These are phyloP conservation scores for Myiopsitta monachus DNA, from an alignment of 2,113 vertebrate genomes.

Conservation along the genomic window DNA sequence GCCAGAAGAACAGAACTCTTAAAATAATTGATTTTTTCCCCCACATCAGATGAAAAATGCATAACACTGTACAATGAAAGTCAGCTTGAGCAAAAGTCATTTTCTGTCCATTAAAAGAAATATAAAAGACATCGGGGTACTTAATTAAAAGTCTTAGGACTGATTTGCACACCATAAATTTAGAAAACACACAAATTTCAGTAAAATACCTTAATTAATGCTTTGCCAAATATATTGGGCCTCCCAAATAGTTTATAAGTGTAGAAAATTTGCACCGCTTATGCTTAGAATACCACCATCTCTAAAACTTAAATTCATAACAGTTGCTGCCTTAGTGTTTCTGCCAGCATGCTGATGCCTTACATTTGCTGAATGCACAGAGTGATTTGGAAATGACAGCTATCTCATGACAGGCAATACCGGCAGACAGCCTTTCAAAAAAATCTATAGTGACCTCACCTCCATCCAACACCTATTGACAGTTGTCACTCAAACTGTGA, in stretches of 20 bases:
- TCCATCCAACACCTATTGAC: constrained; percentile 77
- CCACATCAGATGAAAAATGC: constrained; percentile 74
- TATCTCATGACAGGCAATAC: constrained; percentile 73
- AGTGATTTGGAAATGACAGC: constrained; percentile 77
- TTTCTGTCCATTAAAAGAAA: constrained; percentile 76
- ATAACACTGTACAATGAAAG: constrained; percentile 67
- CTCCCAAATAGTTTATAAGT: constrained; percentile 17
- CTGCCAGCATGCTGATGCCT: constrained; percentile 34
- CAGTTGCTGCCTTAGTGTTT: constrained; percentile 35
- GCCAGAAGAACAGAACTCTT: constrained; percentile 72
- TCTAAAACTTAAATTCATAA: constrained; percentile 8
- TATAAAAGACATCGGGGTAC: constrained; percentile 65
- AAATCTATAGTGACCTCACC: constrained; percentile 82
- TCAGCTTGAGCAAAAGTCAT: constrained; percentile 74
- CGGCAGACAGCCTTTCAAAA: constrained; percentile 69
- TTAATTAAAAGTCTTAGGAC: constrained; percentile 68
- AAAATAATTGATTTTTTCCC: constrained; percentile 77
- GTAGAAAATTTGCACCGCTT: background rate
- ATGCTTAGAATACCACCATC: background rate
- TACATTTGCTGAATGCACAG: constrained; percentile 56
- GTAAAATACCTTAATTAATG: constrained; percentile 35
- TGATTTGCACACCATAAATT: constrained; percentile 63
- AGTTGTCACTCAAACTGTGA: constrained; percentile 81
- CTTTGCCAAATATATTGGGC: background rate
- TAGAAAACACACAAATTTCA: constrained; percentile 50